These are phyloP conservation scores for Anoura caudifer DNA, from an alignment of 2,113 vertebrate genomes.

Conservation along the genomic window DNA sequence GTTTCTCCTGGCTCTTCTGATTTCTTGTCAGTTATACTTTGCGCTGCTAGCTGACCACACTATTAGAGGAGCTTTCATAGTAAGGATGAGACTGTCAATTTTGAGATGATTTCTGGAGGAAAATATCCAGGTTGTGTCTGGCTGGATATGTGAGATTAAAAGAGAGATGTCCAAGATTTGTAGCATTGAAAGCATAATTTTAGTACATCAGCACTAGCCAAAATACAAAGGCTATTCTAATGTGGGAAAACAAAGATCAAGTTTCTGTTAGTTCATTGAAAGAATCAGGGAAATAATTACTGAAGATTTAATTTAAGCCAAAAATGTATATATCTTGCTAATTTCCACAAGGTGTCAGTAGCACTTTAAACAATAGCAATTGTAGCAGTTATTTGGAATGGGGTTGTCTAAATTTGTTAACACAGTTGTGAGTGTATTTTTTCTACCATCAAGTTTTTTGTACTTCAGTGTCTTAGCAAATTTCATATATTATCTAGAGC, in stretches of 20 bases:
- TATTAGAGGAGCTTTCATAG: background rate
- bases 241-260: background rate
- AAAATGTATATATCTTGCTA: background rate
- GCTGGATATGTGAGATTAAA: background rate
- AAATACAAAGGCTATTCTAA: background rate
- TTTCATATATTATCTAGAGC: background rate
- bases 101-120: conserved; percentile 9
- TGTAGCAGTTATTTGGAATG: background rate
- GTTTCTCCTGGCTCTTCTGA: background rate
- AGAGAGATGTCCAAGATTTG: background rate
- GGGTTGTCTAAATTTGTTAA: background rate
- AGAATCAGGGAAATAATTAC: conserved; percentile 14
- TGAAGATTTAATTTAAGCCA: conserved; percentile 13
- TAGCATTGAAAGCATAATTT: background rate
- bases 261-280: background rate
- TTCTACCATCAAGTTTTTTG: background rate
- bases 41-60: background rate
- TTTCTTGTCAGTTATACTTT: conserved; percentile 1
- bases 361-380: conserved; percentile 35
- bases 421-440: background rate
- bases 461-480: background rate
- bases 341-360: conserved; percentile 67
- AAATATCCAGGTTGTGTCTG: background rate
- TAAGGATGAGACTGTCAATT: background rate
- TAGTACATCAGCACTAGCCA: background rate